A percentile compares a stretch with the other conserved stretches of the same genome.
Conservation (phyloP, 2,113 vertebrate genomes). For the Prolemur simus region DNA sequence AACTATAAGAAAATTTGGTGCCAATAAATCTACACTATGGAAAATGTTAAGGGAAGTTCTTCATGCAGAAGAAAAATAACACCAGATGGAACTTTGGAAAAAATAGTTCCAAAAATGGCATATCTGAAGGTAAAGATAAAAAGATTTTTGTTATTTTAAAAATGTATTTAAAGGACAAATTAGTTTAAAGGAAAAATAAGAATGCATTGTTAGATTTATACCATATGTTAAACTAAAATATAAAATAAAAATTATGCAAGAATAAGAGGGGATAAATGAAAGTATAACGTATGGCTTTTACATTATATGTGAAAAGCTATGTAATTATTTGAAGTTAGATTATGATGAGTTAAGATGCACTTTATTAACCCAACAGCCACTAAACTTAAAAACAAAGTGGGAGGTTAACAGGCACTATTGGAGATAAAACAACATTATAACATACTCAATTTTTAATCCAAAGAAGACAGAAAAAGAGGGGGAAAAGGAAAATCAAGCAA, state of each 20-base stretch:
- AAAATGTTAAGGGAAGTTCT: slow-evolving; percentile 61
- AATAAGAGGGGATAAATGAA: background rate
- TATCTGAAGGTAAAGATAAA: background rate
- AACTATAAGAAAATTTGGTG: slow-evolving; percentile 28
- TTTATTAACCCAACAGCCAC: background rate
- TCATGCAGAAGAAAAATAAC: slow-evolving; percentile 55
- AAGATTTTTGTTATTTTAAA: background rate
- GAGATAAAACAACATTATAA: background rate
- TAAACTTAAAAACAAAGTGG: background rate
- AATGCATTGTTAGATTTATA: background rate
- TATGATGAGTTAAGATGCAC: background rate
- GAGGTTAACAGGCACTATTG: background rate
- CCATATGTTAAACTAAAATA: background rate
- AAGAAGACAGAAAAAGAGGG: background rate
- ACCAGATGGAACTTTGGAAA: slow-evolving; percentile 33
- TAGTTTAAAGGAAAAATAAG: background rate
- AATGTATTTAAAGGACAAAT: background rate
- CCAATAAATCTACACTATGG: background rate
- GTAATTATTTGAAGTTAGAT: background rate
- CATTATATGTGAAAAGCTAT: background rate
- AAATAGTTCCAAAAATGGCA: slow-evolving; percentile 21
- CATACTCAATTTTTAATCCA: background rate
- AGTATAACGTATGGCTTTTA: background rate
- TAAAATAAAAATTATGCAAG: background rate
- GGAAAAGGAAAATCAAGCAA: background rate